Evolutionary conservation across 35 echinoderm and acorn worm genomes (phyloP).

Genomic region (Ophioderma brevispina): DNA sequence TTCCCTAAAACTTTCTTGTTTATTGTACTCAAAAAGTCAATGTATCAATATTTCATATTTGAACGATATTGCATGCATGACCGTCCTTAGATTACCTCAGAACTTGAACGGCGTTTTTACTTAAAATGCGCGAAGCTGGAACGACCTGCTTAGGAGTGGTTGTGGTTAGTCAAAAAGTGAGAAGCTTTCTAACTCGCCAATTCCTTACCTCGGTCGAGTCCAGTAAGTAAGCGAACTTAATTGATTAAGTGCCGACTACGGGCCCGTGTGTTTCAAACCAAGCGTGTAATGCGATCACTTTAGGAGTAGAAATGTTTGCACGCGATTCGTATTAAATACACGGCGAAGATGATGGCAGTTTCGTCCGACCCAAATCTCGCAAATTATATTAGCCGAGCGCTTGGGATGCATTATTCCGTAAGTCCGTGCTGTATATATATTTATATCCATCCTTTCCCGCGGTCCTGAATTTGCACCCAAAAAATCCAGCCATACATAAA

Average conservation of each 20-base stretch:
- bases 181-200: neutral
- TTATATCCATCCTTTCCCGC: neutral
- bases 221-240: conserved; percentile 33
- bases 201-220: conserved; percentile 1
- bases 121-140: too few species aligned
- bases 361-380: conserved; percentile 44
- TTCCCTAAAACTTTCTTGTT: too few species aligned
- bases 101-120: too few species aligned
- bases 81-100: too few species aligned
- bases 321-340: conserved; percentile 71
- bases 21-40: too few species aligned
- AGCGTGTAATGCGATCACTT: conserved; percentile 76
- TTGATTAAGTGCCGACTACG: conserved; percentile 55
- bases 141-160: too few species aligned
- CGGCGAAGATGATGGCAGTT: conserved; percentile 19
- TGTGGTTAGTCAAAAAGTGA: neutral
- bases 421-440: neutral
- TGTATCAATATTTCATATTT: too few species aligned
- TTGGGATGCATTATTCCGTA: neutral
- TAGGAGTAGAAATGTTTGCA: conserved; percentile 79
- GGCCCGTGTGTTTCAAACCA: conserved; percentile 18
- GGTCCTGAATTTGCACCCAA: neutral
- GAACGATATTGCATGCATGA: too few species aligned
- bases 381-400: conserved; percentile 37
- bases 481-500: too few species aligned